phyloP scores from a whole-genome alignment of 2,113 vertebrate genomes.

The Heloderma charlesbogerti region DNA sequence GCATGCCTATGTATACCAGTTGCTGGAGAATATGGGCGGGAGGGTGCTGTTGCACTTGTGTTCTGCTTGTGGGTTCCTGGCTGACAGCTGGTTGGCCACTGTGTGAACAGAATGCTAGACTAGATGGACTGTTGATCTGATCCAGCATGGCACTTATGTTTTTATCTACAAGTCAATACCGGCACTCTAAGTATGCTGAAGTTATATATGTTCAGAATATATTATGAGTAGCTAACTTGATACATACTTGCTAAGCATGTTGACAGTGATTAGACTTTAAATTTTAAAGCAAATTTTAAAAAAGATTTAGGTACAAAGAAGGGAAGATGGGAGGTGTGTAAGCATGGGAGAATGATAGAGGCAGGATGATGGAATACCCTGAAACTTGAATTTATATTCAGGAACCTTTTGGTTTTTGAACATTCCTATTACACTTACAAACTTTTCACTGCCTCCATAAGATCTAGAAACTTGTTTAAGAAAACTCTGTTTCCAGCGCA shows the following conservation, averaged over 20 bases:
- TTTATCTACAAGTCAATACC: background rate
- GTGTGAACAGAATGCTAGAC: too few species aligned
- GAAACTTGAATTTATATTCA: background rate
- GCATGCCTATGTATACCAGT: too few species aligned
- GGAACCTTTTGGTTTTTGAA: background rate
- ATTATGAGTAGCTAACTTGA: background rate
- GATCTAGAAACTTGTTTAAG: background rate
- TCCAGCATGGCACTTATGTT: too few species aligned
- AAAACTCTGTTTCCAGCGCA: background rate
- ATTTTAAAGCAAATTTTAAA: background rate
- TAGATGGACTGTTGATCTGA: too few species aligned
- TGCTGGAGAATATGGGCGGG: too few species aligned
- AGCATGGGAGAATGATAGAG: background rate
- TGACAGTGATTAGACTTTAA: background rate
- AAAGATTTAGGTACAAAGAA: too few species aligned
- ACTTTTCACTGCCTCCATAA: background rate
- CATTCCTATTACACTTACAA: background rate
- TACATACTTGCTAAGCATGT: background rate
- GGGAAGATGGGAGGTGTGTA: too few species aligned
- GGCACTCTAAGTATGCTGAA: background rate
- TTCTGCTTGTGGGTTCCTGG: too few species aligned
- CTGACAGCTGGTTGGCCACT: too few species aligned
- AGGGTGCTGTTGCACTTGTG: too few species aligned
- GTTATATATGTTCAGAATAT: background rate
- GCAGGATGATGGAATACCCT: background rate